These are phyloP conservation scores for Oncopeltus fasciatus DNA, from an alignment of 1,140 invertebrate species.

Conservation along the genomic window DNA sequence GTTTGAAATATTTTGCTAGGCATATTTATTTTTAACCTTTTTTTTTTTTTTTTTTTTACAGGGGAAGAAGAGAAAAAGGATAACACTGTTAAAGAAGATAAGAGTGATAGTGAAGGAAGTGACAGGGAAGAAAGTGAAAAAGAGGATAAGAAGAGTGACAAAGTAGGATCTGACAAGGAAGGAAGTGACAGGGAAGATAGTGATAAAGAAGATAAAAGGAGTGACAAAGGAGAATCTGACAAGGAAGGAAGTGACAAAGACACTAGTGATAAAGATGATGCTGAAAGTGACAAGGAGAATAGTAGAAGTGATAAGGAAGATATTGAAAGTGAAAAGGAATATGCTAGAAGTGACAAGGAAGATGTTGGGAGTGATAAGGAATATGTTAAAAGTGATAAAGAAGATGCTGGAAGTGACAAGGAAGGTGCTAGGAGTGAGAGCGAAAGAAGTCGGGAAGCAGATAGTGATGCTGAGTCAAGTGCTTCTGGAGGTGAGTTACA, in stretches of 20 bases:
- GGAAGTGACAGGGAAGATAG: background rate
- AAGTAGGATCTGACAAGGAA: background rate
- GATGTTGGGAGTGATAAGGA: background rate
- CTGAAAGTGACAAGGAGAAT: background rate
- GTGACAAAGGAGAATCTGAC: background rate
- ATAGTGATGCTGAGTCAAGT: background rate
- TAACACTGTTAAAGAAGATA: constrained; percentile 12
- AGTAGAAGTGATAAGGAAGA: background rate
- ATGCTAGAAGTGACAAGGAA: background rate
- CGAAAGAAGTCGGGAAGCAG: background rate
- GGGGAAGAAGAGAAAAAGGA: constrained; percentile 17
- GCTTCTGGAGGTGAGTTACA: background rate
- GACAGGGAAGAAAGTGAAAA: background rate
- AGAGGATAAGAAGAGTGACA: background rate
- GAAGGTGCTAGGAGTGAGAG: background rate
- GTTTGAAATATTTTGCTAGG: background rate
- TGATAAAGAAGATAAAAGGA: background rate
- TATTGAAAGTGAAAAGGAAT: background rate
- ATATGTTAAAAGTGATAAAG: background rate
- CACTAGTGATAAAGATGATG: background rate
- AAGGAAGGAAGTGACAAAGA: background rate
- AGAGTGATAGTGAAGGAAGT: constrained; percentile 17
- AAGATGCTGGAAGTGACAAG: background rate
- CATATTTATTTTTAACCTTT: background rate
- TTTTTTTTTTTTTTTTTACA: background rate